Conservation (phyloP, 2,113 vertebrate genomes). For the Piaya cayana region DNA sequence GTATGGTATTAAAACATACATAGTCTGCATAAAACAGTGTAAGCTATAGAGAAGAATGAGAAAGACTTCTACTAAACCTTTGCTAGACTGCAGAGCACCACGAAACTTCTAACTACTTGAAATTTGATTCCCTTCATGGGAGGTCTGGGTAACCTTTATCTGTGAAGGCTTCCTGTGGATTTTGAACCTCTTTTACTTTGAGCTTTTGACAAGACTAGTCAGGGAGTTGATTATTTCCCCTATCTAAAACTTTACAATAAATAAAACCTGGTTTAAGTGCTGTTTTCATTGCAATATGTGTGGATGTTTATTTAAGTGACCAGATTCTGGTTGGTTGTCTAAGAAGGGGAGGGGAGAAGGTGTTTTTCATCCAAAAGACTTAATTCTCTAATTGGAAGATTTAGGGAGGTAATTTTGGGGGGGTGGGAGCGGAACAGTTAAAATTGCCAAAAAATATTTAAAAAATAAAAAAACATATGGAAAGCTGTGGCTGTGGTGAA, state of each 20-base stretch:
- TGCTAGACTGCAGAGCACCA: neutral
- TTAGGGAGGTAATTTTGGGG: too few relatives aligned
- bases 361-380: neutral
- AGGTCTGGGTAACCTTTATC: slow-evolving; percentile 17
- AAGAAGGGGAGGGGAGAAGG: too few relatives aligned
- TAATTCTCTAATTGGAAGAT: neutral
- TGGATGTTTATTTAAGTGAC: neutral
- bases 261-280: neutral
- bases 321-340: too few relatives aligned
- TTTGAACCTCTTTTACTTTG: neutral
- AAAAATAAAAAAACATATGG: too few relatives aligned
- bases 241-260: neutral
- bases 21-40: neutral
- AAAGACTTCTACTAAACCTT: neutral
- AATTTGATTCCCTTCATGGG: slow-evolving; percentile 25
- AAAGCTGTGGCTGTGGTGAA: neutral
- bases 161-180: neutral
- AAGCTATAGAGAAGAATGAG: neutral
- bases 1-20: neutral
- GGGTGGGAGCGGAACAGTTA: too few relatives aligned
- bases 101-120: slow-evolving; percentile 7
- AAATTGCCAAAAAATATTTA: too few relatives aligned
- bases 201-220: neutral
- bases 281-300: neutral
- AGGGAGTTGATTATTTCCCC: neutral